Base-by-base conservation (phyloP, 2,113 vertebrate species). In the Sceloporus undulatus region DNA sequence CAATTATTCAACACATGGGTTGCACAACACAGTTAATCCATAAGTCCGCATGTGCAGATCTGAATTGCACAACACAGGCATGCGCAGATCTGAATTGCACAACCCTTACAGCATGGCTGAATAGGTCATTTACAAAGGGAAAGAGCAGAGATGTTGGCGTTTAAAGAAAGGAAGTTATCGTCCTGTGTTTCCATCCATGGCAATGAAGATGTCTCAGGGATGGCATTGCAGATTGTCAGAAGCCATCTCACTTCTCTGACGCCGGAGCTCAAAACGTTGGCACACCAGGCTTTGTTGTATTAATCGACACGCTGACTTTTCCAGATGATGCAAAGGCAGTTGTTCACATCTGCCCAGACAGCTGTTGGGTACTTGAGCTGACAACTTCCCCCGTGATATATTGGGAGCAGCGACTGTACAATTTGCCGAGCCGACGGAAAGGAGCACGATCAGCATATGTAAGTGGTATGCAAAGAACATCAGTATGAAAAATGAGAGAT, bases 311-410 rank as follows among this genome's bases (percentile, higher is more conserved):
- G 84, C 34, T 16, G 10, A 3, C n/a, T 27, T 75, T 90, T 93
- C 83, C 5, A 62, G 77, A 88, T 91, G 92, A 91, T 73, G 75
- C 25, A 13, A 78, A 74, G 34, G 77, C 88, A 88, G 77, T 79
- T 87, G 91, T 82, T 88, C 73, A 73, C 89, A 94, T 93, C 91
- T 95, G 93, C 34, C 65, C 79, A 79, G 90, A 88, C 91, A 94
- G 79, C 79, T 94, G 90, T 68, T 88, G 84, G 59, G 79, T 48
- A 23, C 71, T 77, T 83, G 1, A 75, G 42, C 82, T 89, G 85
- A 85, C 82, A 86, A 19, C n/a, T 18, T 89, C 82, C 85, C 77
- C 29, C 52, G 38, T 86, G 79, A 79, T 59, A 38, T 86, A 27
- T 59, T 70, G 87, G 79, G 91, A 91, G n/a, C 5, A 2, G 34